Evolutionary conservation across 2,888 invertebrate genomes (phyloP).

Genomic region (Boloria euphrosyne): DNA sequence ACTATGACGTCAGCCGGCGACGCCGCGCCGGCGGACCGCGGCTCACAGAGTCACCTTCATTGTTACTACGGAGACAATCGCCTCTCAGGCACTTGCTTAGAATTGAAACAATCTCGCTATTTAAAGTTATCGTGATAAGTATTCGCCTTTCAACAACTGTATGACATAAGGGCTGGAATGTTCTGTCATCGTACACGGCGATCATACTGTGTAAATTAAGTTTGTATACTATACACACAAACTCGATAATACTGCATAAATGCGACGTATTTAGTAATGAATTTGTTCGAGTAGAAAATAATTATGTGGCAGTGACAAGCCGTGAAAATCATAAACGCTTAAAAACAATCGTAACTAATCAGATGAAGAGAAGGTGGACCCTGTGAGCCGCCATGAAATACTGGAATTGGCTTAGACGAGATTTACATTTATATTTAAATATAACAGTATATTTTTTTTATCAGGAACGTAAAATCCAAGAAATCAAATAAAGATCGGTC

Average conservation of each 20-base stretch:
- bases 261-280: constrained; percentile 16
- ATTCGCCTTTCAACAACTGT: no score
- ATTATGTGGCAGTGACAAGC: constrained; percentile 29
- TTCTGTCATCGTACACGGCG: no score
- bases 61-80: not conserved
- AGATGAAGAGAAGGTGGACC: not conserved
- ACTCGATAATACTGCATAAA: constrained; percentile 8
- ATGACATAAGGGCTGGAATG: no score
- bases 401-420: constrained; percentile 20
- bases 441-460: not conserved
- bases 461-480: not conserved
- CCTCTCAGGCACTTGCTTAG: not conserved
- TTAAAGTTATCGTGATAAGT: no score
- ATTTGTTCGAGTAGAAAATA: constrained; percentile 18
- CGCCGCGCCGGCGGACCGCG: constrained; percentile 19
- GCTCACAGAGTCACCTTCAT: constrained; percentile 30
- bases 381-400: constrained; percentile 24
- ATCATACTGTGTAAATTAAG: not conserved
- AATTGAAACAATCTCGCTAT: not conserved
- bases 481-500: not conserved
- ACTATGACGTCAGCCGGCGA: constrained; percentile 61
- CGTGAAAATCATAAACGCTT: not conserved
- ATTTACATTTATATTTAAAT: no score
- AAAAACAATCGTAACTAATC: constrained; percentile 10
- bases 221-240: not conserved